phyloP scores from a whole-genome alignment of 2,888 invertebrate species.

The Erebia epiphron region DNA sequence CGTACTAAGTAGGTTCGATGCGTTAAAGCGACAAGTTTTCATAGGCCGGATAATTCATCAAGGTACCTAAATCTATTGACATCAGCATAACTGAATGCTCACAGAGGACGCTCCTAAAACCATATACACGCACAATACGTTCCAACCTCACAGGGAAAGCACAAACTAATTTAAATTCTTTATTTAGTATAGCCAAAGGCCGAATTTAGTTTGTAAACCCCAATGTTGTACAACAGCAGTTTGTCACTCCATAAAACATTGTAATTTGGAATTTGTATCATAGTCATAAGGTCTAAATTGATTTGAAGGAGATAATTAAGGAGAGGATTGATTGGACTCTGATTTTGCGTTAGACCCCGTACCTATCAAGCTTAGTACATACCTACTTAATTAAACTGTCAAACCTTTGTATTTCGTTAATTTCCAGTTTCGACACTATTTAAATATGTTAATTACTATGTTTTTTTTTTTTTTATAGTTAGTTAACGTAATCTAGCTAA shows the following conservation, averaged over 20 bases:
- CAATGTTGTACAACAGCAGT: not conserved
- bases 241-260: slow-evolving; percentile 17
- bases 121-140: slow-evolving; percentile 44
- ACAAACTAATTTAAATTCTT: slow-evolving; percentile 4
- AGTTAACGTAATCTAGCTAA: not conserved
- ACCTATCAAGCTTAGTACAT: slow-evolving; percentile 53
- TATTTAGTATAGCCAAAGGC: not conserved
- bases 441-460: slow-evolving; percentile 43
- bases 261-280: slow-evolving; percentile 21
- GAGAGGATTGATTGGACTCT: slow-evolving; percentile 52
- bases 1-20: not conserved
- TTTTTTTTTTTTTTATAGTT: no score
- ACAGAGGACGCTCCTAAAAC: slow-evolving; percentile 48
- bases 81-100: slow-evolving; percentile 51
- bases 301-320: slow-evolving; percentile 35
- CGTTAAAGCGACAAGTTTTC: slow-evolving; percentile 27
- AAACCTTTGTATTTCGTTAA: slow-evolving; percentile 48
- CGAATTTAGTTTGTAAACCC: not conserved
- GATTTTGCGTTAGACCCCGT: slow-evolving; percentile 54
- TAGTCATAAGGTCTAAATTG: slow-evolving; percentile 29
- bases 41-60: slow-evolving; percentile 49
- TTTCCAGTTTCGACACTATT: slow-evolving; percentile 45
- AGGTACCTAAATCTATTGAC: slow-evolving; percentile 48
- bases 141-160: slow-evolving; percentile 21
- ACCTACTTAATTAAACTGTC: slow-evolving; percentile 63